A percentile compares a stretch with the other conserved stretches of the same genome.
These are phyloP conservation scores for Micrastur ruficollis DNA, from an alignment of 2,797 vertebrate genomes.

Conservation along the genomic window DNA sequence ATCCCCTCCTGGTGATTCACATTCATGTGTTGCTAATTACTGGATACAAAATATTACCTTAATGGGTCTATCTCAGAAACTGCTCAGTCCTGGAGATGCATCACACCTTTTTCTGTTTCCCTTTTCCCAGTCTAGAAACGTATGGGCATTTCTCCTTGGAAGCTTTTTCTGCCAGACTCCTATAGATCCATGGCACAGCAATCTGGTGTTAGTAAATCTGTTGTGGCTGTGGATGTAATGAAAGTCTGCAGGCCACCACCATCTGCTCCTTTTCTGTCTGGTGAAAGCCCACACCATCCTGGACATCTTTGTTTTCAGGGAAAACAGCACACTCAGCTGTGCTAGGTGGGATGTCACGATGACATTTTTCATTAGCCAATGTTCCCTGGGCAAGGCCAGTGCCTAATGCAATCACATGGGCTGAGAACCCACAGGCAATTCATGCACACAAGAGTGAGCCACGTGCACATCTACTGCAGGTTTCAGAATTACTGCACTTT, in stretches of 20 bases:
- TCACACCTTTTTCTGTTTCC: neutral
- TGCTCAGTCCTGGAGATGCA: neutral
- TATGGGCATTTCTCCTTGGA: neutral
- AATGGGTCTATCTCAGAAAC: neutral
- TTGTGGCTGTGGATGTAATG: neutral
- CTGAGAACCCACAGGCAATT: neutral
- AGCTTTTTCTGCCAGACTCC: neutral
- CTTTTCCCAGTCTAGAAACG: neutral
- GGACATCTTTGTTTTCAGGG: neutral
- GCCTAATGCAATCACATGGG: fast-evolving
- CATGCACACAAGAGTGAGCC: neutral
- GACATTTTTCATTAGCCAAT: neutral
- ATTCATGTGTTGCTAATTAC: neutral
- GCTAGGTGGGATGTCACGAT: neutral
- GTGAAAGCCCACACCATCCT: neutral
- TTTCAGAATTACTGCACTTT: neutral
- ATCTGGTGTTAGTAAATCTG: neutral
- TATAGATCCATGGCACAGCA: neutral
- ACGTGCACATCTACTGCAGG: neutral
- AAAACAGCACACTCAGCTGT: neutral
- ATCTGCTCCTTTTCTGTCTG: neutral
- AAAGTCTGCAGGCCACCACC: neutral
- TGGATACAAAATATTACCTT: neutral
- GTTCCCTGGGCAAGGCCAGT: neutral
- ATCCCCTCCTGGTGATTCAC: neutral